Evolutionary conservation across 2,888 invertebrate species (phyloP).

Genomic region (Diaprepes abbreviatus): DNA sequence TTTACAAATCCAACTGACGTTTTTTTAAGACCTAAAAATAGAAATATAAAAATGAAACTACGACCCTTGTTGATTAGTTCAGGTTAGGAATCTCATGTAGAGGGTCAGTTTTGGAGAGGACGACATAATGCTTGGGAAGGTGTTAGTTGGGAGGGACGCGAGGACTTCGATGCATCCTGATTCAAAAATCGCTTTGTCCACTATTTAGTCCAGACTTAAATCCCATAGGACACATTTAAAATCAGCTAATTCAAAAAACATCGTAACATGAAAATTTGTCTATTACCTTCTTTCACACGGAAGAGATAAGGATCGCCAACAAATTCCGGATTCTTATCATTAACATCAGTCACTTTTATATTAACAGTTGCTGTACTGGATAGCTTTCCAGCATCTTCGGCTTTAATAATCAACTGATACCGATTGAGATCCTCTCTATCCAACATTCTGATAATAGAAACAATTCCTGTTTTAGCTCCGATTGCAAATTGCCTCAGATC

Average conservation of each 20-base stretch:
- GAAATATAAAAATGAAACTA: too few relatives aligned
- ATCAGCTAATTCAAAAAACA: too few relatives aligned
- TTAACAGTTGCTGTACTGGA: slow-evolving; percentile 88
- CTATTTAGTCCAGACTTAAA: too few relatives aligned
- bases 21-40: slow-evolving; percentile 63
- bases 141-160: too few relatives aligned
- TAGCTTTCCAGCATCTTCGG: slow-evolving; percentile 87
- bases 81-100: too few relatives aligned
- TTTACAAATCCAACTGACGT: slow-evolving; percentile 77
- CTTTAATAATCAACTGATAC: slow-evolving; percentile 88
- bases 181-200: too few relatives aligned
- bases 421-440: slow-evolving; percentile 91
- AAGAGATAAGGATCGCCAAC: slow-evolving; percentile 86
- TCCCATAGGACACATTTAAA: too few relatives aligned
- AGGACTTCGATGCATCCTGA: too few relatives aligned
- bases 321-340: slow-evolving; percentile 93
- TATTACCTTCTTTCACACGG: slow-evolving; percentile 79
- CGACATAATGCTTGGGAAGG: too few relatives aligned
- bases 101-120: too few relatives aligned
- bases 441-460: slow-evolving; percentile 86
- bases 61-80: too few relatives aligned
- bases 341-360: slow-evolving; percentile 91
- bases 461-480: slow-evolving; percentile 88
- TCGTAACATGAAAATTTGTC: not conserved
- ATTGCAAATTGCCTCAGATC: slow-evolving; percentile 90